phyloP scores from a whole-genome alignment of 2,888 invertebrate genomes.

The Lycocerus yunnanus region DNA sequence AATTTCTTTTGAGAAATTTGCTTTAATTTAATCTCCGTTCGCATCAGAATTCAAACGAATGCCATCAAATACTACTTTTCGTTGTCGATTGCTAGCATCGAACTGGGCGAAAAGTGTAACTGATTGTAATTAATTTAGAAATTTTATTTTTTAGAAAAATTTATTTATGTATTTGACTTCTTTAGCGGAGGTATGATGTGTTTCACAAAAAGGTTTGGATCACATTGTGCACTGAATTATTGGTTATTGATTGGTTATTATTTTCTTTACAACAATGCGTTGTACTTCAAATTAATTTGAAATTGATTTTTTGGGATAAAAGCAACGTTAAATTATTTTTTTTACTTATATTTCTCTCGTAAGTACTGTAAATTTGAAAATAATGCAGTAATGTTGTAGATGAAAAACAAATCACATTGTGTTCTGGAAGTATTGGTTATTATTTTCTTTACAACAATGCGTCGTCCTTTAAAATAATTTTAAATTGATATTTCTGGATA shows the following conservation, averaged over 20 bases:
- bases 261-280: neutral
- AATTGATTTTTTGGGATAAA: neutral
- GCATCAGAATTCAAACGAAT: neutral
- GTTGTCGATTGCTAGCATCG: neutral
- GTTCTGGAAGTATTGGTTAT: neutral
- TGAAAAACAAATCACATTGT: no score
- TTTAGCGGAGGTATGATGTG: neutral
- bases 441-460: neutral
- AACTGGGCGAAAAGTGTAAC: neutral
- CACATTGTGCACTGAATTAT: neutral
- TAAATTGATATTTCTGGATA: neutral
- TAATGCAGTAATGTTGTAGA: no score
- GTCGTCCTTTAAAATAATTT: neutral
- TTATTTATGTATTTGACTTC: neutral
- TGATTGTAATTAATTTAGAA: neutral
- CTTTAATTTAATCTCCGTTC: neutral
- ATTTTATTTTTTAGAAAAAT: neutral
- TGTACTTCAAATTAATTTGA: neutral
- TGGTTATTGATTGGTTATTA: neutral
- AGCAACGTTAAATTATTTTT: neutral
- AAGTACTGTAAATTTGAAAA: no score
- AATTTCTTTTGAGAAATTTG: neutral
- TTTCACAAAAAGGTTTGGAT: neutral
- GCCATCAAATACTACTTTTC: neutral
- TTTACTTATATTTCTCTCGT: neutral